phyloP scores from a whole-genome alignment of 1,140 invertebrate genomes.

The Drosophila carrolli region DNA sequence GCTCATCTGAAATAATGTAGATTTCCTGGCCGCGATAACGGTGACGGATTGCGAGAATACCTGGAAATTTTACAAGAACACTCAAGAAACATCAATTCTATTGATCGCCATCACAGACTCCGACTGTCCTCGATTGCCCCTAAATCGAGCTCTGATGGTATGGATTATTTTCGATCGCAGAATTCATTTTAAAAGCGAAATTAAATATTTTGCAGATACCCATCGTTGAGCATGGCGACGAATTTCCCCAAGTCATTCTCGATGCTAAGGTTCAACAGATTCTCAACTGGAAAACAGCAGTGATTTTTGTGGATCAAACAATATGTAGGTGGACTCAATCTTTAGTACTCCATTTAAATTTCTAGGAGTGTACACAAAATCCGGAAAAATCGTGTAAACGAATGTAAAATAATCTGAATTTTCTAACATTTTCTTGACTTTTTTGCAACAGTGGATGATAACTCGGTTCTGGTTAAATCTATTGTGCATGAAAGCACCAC shows the following conservation, averaged over 20 bases:
- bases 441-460: slow-evolving; percentile 53
- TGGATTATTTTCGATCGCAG: not conserved
- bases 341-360: not conserved
- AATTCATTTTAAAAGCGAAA: not conserved
- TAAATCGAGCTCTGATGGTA: slow-evolving; percentile 87
- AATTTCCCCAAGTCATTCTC: slow-evolving; percentile 90
- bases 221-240: slow-evolving; percentile 87
- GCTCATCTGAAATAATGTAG: slow-evolving; percentile 81
- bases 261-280: slow-evolving; percentile 88
- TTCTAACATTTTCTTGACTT: not conserved
- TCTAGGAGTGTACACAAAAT: not conserved
- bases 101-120: slow-evolving; percentile 88
- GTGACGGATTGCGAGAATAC: slow-evolving; percentile 89
- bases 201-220: slow-evolving; percentile 85
- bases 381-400: too few relatives aligned
- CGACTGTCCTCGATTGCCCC: slow-evolving; percentile 90
- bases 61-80: slow-evolving; percentile 88
- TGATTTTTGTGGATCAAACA: slow-evolving; percentile 89
- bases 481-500: slow-evolving; percentile 71
- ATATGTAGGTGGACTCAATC: slow-evolving; percentile 86
- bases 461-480: slow-evolving; percentile 66
- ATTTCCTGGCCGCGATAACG: slow-evolving; percentile 89
- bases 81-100: slow-evolving; percentile 87
- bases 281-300: slow-evolving; percentile 89
- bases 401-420: too few relatives aligned